Percentiles rank a stretch among this genome's conserved stretches.
Evolutionary conservation across 1,140 invertebrate species (phyloP).

Genomic region (Anastrepha obliqua): DNA sequence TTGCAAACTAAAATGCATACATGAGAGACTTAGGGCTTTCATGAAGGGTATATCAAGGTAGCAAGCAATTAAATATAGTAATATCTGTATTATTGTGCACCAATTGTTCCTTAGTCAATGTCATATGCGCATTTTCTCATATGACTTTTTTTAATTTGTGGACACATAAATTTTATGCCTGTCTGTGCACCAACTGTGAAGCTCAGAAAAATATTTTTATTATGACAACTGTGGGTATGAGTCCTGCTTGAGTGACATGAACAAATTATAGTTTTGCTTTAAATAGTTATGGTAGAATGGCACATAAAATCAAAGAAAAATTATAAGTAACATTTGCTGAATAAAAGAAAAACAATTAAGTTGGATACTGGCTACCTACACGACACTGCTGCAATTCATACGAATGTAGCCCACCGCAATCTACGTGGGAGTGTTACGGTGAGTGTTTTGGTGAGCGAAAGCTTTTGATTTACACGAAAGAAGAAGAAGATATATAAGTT

Average conservation of each 20-base stretch:
- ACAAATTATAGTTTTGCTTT: constrained; percentile 34
- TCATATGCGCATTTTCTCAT: constrained; percentile 28
- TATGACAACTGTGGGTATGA: constrained; percentile 30
- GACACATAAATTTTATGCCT: constrained; percentile 41
- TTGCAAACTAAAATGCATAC: too few relatives aligned
- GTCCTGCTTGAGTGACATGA: constrained; percentile 5
- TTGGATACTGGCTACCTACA: not conserved
- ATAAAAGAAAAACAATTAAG: not conserved
- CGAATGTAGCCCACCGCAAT: not conserved
- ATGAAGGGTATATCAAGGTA: not conserved
- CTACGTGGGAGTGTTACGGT: not conserved
- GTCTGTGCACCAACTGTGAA: not conserved
- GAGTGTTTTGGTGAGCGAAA: not conserved
- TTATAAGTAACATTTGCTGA: not conserved
- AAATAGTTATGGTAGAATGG: not conserved
- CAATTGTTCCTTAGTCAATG: not conserved
- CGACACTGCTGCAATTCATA: not conserved
- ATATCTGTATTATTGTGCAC: not conserved
- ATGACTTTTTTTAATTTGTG: constrained; percentile 17
- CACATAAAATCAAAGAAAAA: not conserved
- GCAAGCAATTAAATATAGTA: not conserved
- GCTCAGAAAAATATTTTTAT: constrained; percentile 8
- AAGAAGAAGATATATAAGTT: too few relatives aligned
- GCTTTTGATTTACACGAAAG: too few relatives aligned
- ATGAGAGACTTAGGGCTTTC: not conserved